Evolutionary conservation across 2,113 vertebrate genomes (phyloP).

Genomic region (Corydoras sp.): DNA sequence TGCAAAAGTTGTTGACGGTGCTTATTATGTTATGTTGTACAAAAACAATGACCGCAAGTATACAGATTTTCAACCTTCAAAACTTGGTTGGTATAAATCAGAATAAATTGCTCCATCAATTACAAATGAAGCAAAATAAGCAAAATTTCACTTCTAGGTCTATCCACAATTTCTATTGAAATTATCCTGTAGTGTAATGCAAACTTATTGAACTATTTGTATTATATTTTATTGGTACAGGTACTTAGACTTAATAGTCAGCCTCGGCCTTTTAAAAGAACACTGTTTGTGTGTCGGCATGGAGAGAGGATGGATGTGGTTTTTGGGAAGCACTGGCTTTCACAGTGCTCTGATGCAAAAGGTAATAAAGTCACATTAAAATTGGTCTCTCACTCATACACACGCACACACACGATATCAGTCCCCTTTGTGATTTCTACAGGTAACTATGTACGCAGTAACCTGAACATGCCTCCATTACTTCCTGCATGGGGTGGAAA

Average conservation of each 20-base stretch:
- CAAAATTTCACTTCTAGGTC: no score
- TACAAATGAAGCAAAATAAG: no score
- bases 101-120: no score
- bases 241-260: constrained; percentile 71
- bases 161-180: no score
- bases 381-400: no score
- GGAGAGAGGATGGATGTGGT: constrained; percentile 98
- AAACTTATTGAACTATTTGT: no score
- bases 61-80: no score
- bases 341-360: constrained; percentile 95
- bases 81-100: no score
- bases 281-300: constrained; percentile 91
- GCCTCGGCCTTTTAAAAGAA: constrained; percentile 74
- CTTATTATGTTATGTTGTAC: no score
- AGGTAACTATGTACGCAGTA: constrained; percentile 80
- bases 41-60: no score
- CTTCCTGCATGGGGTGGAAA: constrained; percentile 83
- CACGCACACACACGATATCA: background rate
- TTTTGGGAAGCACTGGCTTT: constrained; percentile 95
- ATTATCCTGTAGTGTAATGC: no score
- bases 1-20: no score
- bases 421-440: constrained; percentile 13
- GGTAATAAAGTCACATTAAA: constrained; percentile 58
- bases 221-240: constrained; percentile 54
- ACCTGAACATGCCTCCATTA: constrained; percentile 90